Conservation (phyloP, 2,113 vertebrate genomes). For the Rhinogobius similis region DNA sequence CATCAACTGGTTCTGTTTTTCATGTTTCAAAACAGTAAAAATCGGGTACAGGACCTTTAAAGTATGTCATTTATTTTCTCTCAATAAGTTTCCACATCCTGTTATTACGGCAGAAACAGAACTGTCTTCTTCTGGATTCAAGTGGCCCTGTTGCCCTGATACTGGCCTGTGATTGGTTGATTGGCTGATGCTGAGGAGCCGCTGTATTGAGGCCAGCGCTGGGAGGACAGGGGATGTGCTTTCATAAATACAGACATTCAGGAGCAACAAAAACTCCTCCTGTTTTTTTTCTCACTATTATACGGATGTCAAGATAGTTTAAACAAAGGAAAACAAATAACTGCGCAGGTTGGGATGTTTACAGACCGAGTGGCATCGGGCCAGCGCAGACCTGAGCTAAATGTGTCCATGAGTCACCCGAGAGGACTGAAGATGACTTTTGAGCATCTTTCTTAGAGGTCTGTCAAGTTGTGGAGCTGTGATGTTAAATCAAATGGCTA, state of each 20-base stretch:
- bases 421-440: not conserved
- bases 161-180: conserved; percentile 31
- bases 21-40: too few relatives aligned
- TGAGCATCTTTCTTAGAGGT: not conserved
- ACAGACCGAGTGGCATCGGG: conserved; percentile 70
- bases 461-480: not conserved
- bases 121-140: conserved; percentile 12
- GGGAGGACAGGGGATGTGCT: conserved; percentile 71
- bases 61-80: not conserved
- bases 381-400: conserved; percentile 53
- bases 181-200: conserved; percentile 32
- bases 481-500: not conserved
- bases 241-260: conserved; percentile 73
- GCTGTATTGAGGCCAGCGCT: conserved; percentile 48
- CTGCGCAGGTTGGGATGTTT: conserved; percentile 75
- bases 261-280: conserved; percentile 53
- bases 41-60: too few relatives aligned
- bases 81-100: not conserved
- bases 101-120: not conserved
- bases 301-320: conserved; percentile 79
- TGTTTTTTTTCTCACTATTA: conserved; percentile 77
- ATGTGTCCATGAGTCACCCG: conserved; percentile 44
- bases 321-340: conserved; percentile 79
- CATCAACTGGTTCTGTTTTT: too few relatives aligned
- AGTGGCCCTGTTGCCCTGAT: conserved; percentile 19